Evolutionary conservation across 35 echinoderm and acorn worm genomes (phyloP), one percentile per base, ranked within the genome.

Genomic region (Antedon bifida): DNA sequence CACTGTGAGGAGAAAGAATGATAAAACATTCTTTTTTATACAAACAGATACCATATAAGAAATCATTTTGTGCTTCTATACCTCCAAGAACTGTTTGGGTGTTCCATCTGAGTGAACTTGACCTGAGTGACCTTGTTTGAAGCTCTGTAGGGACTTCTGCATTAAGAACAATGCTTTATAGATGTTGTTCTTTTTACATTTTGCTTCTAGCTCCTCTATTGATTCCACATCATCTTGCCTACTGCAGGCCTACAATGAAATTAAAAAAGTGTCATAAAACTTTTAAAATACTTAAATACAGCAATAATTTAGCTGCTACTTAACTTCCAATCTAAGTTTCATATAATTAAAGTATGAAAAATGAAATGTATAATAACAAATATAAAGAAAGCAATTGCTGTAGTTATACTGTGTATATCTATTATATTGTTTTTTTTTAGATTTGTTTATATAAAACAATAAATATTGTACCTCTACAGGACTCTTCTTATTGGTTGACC

Each of bases 81-180:
- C 95, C 91, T 99, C 51, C 36, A 99, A 84, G 33, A 85, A 74
- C 74, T 87, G 85, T 32, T 83, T 84, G 36, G 91, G 95, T 75
- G 23, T 30, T 45, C 46, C 56, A 76, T 82, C 30, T 29, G 89
- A 55, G 38, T 35, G 31, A 73, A 56, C 34, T 44, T 74, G 75
- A n/a, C n/a, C n/a, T 78, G 81, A 34, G 38, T 35, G 31, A 73
- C 77, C 34, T 44, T 74, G 75, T 78, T 30, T 89, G 12, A 77
- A 78, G 45, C 75, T 86, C 56, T 86, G 85, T 34, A 99, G 75
- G 29, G 95, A 85, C 76, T 82, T 92, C 86, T 99, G 95, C 85
- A 92, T 92, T 34, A 86, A 81, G 64, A 97, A 99, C 34, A 99
- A 86, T 34, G 95, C 87, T 77, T 90, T 99, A 35, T 88, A 99